These are phyloP conservation scores for Sula dactylatra DNA, from an alignment of 2,113 vertebrate species.

Conservation along the genomic window DNA sequence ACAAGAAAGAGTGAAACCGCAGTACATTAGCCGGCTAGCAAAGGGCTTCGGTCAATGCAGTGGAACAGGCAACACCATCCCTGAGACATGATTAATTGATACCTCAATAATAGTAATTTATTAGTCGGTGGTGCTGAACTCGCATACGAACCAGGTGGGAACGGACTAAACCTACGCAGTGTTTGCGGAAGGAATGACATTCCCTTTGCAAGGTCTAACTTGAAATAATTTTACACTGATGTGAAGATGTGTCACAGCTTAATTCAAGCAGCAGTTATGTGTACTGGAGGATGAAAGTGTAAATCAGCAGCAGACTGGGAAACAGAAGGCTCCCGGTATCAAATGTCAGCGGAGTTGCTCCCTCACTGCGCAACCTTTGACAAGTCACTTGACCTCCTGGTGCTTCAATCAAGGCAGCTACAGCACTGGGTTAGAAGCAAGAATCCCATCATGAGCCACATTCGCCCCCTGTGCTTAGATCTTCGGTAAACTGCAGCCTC, in stretches of 20 bases:
- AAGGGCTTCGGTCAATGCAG: slow-evolving; percentile 47
- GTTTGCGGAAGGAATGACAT: not conserved
- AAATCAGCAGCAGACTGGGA: slow-evolving; percentile 50
- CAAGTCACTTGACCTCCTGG: slow-evolving; percentile 8
- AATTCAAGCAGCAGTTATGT: slow-evolving; percentile 56
- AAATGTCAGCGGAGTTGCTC: slow-evolving; percentile 22
- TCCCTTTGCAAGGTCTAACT: slow-evolving; percentile 32
- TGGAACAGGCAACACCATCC: slow-evolving; percentile 36
- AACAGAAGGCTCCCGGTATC: slow-evolving; percentile 32
- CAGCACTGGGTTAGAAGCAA: not conserved
- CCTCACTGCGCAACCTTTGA: slow-evolving; percentile 27
- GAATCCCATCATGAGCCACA: not conserved
- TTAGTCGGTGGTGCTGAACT: not conserved
- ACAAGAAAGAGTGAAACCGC: slow-evolving; percentile 46
- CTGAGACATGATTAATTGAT: slow-evolving; percentile 59
- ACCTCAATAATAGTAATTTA: slow-evolving; percentile 53
- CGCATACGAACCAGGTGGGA: not conserved
- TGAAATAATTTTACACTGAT: slow-evolving; percentile 40
- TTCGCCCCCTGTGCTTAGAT: not conserved
- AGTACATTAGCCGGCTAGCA: slow-evolving; percentile 40
- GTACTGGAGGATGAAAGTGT: slow-evolving; percentile 51
- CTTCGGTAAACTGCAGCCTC: not conserved
- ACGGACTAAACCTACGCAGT: fast-evolving
- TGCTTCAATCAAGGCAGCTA: not conserved
- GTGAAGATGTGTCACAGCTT: slow-evolving; percentile 44